Base-by-base conservation (phyloP, 2,113 vertebrate genomes). In the Panthera uncia region DNA sequence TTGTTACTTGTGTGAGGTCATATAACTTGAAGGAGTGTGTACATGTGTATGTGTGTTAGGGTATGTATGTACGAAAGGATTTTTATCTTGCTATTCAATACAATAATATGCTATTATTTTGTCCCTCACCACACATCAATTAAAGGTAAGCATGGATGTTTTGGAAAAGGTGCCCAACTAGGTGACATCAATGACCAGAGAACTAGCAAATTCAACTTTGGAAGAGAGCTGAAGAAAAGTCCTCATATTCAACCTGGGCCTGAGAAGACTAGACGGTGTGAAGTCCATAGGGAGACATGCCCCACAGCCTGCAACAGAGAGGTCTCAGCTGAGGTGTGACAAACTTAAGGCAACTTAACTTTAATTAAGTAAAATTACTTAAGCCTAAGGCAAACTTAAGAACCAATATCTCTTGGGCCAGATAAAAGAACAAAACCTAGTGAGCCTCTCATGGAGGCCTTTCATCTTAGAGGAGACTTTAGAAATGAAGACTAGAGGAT, bases 381-480 rank as follows among this genome's bases (percentile, higher is more conserved):
- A 38, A 61, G 23, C 57, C 8, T 31, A 38, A 66, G 7, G 33
- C 68, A 80, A 55, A 9, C 6, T 15, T 23, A 25, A 45, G 25
- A 88, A 11, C 66, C 11, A 61, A 65, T 88, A 33, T 83, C 15
- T 63, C 27, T 82, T 52, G 38, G 12, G 12, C 7, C 41, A 95
- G 61, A 81, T 76, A 55, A 86, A 89, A 93, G 73, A 95, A 14
- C 45, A 83, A 92, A 81, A 73, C 19, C 55, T 93, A 81, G 16
- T 29, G 5, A 61, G 23, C 4, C 38, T 13, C 36, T 91, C 18
- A 4, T 15, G 57, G 15, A 73, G 36, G 7, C 57, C 65, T 63
- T 90, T 63, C 74, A 71, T 92, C 76, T 87, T 76, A 71, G 89
- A 90, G 21, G 41, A 87, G 65, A 90, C 48, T 94, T 95, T 92